These are phyloP conservation scores for Autographa gamma DNA, from an alignment of 2,888 invertebrate species.

Conservation along the genomic window DNA sequence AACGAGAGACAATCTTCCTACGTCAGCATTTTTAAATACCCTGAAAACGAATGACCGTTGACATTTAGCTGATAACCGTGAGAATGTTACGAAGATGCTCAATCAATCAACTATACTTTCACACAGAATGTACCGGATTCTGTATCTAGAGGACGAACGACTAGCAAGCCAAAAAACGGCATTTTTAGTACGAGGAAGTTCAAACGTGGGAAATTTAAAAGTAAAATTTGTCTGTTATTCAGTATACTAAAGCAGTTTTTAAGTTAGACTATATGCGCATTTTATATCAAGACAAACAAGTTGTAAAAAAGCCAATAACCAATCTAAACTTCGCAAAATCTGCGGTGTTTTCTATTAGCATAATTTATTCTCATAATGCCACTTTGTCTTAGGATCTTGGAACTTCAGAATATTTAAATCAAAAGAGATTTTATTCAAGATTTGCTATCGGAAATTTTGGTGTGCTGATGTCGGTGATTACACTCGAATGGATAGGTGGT, in stretches of 20 bases:
- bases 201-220: no score
- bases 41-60: conserved; percentile 10
- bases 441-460: neutral
- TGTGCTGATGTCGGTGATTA: neutral
- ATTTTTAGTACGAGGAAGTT: conserved; percentile 14
- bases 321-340: conserved; percentile 15
- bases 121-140: conserved; percentile 25
- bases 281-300: neutral
- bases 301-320: conserved; percentile 3
- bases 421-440: neutral
- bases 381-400: conserved; percentile 6
- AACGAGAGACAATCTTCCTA: neutral
- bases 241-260: neutral
- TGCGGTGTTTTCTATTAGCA: conserved; percentile 29
- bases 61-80: conserved; percentile 38
- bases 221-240: no score
- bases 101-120: conserved; percentile 50
- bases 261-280: neutral
- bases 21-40: conserved; percentile 2
- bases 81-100: conserved; percentile 35
- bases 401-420: neutral
- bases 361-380: conserved; percentile 41
- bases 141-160: conserved; percentile 15
- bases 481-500: neutral
- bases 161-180: conserved; percentile 1